These are phyloP conservation scores for Talpa occidentalis DNA, from an alignment of 2,113 vertebrate genomes.

Conservation along the genomic window DNA sequence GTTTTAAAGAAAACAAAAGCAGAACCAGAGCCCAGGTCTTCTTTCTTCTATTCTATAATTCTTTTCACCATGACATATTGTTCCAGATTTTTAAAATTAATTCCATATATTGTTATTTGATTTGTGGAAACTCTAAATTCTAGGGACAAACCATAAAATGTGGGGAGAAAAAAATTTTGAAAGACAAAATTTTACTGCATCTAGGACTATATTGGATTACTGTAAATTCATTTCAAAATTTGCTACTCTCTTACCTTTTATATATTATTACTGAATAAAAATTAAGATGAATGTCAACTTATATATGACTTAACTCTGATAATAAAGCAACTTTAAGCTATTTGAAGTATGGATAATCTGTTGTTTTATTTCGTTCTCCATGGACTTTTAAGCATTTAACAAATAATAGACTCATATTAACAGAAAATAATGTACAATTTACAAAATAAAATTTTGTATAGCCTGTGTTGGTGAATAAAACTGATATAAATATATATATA, in stretches of 20 bases:
- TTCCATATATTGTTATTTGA: background rate
- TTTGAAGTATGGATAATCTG: background rate
- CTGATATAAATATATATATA: background rate
- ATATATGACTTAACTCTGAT: slow-evolving; percentile 5
- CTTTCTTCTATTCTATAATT: background rate
- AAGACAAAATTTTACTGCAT: background rate
- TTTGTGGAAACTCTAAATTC: background rate
- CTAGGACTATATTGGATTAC: background rate
- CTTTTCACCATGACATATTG: background rate
- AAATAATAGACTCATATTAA: slow-evolving; percentile 25
- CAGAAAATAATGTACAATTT: slow-evolving; percentile 44
- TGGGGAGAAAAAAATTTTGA: background rate
- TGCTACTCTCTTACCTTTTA: slow-evolving; percentile 29
- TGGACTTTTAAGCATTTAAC: background rate
- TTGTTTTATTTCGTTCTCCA: slow-evolving; percentile 21
- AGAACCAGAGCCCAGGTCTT: background rate
- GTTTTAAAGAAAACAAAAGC: background rate
- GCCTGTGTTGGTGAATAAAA: slow-evolving; percentile 35
- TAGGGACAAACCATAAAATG: background rate
- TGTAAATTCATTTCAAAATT: slow-evolving; percentile 31
- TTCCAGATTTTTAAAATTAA: slow-evolving; percentile 12
- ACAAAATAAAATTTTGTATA: background rate
- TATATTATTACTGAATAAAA: slow-evolving; percentile 31
- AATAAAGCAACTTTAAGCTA: slow-evolving; percentile 17
- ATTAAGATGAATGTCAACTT: slow-evolving; percentile 21